Base-by-base conservation (phyloP, 2,113 vertebrate species). In the Dipodomys spectabilis region DNA sequence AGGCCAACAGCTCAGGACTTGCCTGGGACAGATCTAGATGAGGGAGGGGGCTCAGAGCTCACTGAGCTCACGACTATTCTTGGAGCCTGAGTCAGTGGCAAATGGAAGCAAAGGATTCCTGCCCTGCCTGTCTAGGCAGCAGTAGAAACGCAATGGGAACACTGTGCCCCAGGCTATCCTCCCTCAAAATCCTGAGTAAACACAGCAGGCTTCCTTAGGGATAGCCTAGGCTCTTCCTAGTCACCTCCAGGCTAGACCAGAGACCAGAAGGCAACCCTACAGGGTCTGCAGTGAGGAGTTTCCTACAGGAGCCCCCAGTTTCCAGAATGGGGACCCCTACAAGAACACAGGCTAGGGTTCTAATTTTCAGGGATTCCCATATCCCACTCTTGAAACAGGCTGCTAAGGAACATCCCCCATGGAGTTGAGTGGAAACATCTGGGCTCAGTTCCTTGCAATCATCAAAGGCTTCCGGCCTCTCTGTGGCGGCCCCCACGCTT, bases 1-100 rank as follows among this genome's bases (percentile, higher is more conserved):
- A 23, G 92, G 74, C 68, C 72, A 82, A 90, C 95, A 95, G 81
- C 84, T 95, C 93, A 82, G 85, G 90, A 95, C 96, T 93, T 94
- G 97, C 67, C 92, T 88, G 75, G 90, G 82, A 96, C 89, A 94
- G 67, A 94, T 49, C 35, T 7, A 49, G 82, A 72, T 0, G 4
- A 95, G 90, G 95, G 95, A 96, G 93, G 95, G 97, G 97, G 94
- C 85, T 96, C 30, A 32, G 94, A 94, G 62, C 90, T 87, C 95
- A 90, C 91, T 96, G 96, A 96, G 96, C 93, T 94, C 96, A 97
- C 85, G 79, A 45, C 65, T 97, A 96, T 97, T 97, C 95, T 90
- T 90, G 72, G 95, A 97, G 82, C 92, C 94, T 96, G 96, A 97
- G 96, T 97, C 97, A 97, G 94, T 28, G 0, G 94, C 94, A 89